These are phyloP conservation scores for Patagioenas fasciata DNA, from an alignment of 2,113 vertebrate genomes.

Conservation along the genomic window DNA sequence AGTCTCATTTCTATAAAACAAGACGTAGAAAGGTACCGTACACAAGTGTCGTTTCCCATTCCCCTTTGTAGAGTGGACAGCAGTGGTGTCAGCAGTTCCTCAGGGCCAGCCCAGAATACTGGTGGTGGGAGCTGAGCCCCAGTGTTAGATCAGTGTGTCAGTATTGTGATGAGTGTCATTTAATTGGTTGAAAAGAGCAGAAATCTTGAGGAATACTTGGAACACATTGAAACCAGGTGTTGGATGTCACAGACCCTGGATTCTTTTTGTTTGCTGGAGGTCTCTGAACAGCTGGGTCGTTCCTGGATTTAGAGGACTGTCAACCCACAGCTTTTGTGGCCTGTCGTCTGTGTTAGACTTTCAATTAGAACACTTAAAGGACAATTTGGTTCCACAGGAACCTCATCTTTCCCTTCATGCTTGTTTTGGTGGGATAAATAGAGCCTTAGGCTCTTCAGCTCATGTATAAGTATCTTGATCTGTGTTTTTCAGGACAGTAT, in stretches of 20 bases:
- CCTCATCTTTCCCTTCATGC: neutral
- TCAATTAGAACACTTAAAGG: neutral
- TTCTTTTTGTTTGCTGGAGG: neutral
- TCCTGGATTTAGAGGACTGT: neutral
- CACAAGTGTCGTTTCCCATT: neutral
- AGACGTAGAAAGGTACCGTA: rapidly evolving
- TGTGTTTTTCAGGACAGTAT: neutral
- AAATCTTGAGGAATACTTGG: neutral
- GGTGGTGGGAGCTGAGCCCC: neutral
- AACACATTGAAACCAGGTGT: neutral
- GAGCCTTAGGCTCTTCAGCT: neutral
- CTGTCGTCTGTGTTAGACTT: neutral
- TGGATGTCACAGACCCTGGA: neutral
- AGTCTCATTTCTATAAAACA: neutral
- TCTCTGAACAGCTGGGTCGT: neutral
- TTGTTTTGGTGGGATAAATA: neutral
- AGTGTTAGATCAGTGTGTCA: rapidly evolving
- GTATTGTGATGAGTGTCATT: rapidly evolving
- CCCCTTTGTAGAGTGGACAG: neutral
- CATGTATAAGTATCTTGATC: neutral
- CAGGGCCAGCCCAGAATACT: neutral
- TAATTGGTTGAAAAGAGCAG: neutral
- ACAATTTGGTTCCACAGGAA: neutral
- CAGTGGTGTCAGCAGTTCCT: neutral
- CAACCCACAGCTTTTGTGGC: neutral